Percentiles rank a stretch among this genome's conserved stretches.
Evolutionary conservation across 2,888 invertebrate species (phyloP).

Genomic region (Sialis lutaria): DNA sequence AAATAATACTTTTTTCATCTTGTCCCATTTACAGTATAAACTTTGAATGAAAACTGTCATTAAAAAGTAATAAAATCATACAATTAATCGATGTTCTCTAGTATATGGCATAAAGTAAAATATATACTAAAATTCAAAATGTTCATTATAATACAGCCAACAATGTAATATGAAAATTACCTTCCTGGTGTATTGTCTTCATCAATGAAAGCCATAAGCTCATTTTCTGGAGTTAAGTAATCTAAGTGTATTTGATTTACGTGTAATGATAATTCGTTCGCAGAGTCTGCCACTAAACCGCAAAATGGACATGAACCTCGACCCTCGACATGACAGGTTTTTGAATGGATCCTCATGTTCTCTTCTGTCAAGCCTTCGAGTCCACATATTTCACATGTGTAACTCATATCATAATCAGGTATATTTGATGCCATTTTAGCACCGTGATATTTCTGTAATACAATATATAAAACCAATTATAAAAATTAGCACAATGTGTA

Average conservation of each 20-base stretch:
- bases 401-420: slow-evolving; percentile 37
- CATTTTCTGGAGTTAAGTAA: slow-evolving; percentile 62
- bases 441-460: background rate
- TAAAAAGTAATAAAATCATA: background rate
- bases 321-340: slow-evolving; percentile 61
- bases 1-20: no score
- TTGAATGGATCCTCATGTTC: slow-evolving; percentile 61
- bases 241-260: slow-evolving; percentile 74
- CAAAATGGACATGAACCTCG: slow-evolving; percentile 70
- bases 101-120: background rate
- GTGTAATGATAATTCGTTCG: slow-evolving; percentile 58
- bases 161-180: slow-evolving; percentile 17
- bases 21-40: no score
- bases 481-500: no score
- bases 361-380: slow-evolving; percentile 63
- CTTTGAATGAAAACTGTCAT: no score
- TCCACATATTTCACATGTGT: slow-evolving; percentile 75
- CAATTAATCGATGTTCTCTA: background rate
- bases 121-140: background rate
- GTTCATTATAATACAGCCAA: background rate
- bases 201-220: slow-evolving; percentile 61
- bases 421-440: slow-evolving; percentile 31
- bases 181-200: slow-evolving; percentile 39
- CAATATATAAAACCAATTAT: no score
- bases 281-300: slow-evolving; percentile 52